phyloP scores from a whole-genome alignment of 2,113 vertebrate genomes.

The Stigmatopora argus region DNA sequence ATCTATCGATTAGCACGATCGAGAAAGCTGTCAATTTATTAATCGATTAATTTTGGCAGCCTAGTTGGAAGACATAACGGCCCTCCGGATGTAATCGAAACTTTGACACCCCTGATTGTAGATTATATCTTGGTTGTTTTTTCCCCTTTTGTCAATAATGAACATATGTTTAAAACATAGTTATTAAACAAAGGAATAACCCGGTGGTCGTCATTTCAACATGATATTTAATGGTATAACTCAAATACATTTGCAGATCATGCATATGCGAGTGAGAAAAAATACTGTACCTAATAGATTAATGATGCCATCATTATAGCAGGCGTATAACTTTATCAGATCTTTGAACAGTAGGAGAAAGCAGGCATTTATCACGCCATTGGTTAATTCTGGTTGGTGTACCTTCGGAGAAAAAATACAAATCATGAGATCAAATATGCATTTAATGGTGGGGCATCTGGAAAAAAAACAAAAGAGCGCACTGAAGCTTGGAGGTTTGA shows the following conservation, averaged over 20 bases:
- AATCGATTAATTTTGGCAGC: no score
- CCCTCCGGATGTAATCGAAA: no score
- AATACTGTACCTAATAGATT: conserved; percentile 85
- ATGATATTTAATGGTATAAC: neutral
- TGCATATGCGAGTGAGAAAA: neutral
- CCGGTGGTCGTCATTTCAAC: no score
- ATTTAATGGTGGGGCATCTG: neutral
- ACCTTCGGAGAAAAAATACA: conserved; percentile 68
- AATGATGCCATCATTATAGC: conserved; percentile 98
- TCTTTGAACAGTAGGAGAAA: conserved; percentile 98
- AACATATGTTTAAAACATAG: neutral
- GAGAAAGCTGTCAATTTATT: no score
- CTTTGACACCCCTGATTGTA: no score
- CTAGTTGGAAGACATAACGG: no score
- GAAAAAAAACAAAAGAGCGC: neutral
- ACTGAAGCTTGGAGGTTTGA: conserved; percentile 35
- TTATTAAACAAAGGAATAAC: neutral
- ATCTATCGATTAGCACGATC: no score
- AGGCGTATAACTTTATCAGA: conserved; percentile 96
- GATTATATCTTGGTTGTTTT: no score
- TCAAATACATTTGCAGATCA: neutral
- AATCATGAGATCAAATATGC: neutral
- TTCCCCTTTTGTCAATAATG: neutral
- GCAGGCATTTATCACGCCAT: conserved; percentile 91
- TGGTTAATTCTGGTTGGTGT: conserved; percentile 87